Evolutionary conservation across 2,888 invertebrate genomes (phyloP).

Genomic region (Lysandra coridon): DNA sequence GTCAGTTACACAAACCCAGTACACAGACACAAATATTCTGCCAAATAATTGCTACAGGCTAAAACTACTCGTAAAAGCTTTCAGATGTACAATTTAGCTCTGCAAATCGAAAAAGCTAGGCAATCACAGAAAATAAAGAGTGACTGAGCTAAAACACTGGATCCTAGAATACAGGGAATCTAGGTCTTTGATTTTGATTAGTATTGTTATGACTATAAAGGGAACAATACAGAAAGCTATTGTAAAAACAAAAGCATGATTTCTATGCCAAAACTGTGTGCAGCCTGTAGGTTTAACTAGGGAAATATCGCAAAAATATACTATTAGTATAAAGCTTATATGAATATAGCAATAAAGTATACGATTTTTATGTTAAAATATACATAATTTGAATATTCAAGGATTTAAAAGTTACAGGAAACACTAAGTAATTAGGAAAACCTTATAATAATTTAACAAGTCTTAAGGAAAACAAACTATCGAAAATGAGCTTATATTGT

Average conservation of each 20-base stretch:
- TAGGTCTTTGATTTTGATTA: constrained; percentile 8
- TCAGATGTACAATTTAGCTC: not conserved
- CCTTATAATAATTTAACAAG: not conserved
- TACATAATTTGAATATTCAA: not conserved
- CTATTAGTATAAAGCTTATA: too few relatives aligned
- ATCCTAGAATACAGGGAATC: not conserved
- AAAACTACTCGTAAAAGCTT: not conserved
- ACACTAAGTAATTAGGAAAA: not conserved
- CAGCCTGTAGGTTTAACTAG: not conserved
- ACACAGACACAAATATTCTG: constrained; percentile 7
- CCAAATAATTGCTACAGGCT: not conserved
- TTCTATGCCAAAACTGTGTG: not conserved
- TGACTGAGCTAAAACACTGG: constrained; percentile 7
- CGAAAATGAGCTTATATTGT: not conserved
- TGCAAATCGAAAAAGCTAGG: constrained; percentile 1
- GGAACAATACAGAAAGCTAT: not conserved
- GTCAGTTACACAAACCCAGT: not conserved
- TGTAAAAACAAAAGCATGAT: not conserved
- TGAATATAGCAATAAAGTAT: too few relatives aligned
- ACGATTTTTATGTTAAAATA: too few relatives aligned
- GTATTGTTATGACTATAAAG: constrained; percentile 8
- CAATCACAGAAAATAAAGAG: constrained; percentile 7
- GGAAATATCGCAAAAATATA: not conserved
- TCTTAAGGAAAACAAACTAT: not conserved
- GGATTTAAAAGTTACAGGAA: not conserved